Evolutionary conservation across 1,140 invertebrate genomes (phyloP).

Genomic region (Heliconius melpomene): DNA sequence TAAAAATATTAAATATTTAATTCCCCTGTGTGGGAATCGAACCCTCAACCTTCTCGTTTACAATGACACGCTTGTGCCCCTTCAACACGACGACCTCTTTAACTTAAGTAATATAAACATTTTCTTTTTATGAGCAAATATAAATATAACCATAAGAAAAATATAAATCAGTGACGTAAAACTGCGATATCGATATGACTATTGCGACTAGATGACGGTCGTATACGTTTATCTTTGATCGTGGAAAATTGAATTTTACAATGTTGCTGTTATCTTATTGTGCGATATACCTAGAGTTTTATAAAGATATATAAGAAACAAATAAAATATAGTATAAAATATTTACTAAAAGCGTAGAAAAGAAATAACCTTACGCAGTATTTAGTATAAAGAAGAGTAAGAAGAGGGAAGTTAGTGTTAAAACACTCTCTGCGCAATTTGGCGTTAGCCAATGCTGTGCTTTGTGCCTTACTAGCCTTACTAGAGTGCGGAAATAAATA

Average conservation of each 20-base stretch:
- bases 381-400: no score
- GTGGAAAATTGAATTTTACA: conserved; percentile 40
- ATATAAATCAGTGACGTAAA: conserved; percentile 21
- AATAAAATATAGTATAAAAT: background rate
- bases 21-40: no score
- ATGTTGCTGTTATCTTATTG: conserved; percentile 28
- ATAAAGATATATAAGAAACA: background rate
- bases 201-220: conserved; percentile 22
- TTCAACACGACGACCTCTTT: background rate
- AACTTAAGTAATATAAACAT: background rate
- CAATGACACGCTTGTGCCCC: no score
- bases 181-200: conserved; percentile 29
- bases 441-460: no score
- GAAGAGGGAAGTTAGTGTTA: no score
- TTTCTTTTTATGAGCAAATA: background rate
- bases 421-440: no score
- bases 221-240: conserved; percentile 30
- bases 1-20: no score
- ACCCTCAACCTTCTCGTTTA: no score
- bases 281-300: background rate
- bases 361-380: no score
- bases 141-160: conserved; percentile 2
- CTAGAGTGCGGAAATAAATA: no score
- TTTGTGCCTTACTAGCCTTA: no score
- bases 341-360: no score